phyloP scores from a whole-genome alignment of 1,140 invertebrate genomes.

The Pteromalus puparum region DNA sequence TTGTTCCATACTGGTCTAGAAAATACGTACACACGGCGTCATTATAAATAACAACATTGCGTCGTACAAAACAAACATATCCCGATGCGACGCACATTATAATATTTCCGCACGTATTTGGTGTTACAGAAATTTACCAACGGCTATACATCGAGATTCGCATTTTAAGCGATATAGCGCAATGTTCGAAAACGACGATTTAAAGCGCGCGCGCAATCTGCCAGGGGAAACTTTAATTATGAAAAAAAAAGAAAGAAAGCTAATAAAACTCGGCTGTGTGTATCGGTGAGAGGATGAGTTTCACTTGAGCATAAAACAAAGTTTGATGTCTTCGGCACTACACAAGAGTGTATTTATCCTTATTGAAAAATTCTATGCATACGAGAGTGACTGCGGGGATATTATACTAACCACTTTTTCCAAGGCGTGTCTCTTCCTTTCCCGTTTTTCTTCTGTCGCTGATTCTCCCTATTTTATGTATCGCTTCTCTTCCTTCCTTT shows the following conservation, averaged over 20 bases:
- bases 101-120: too few species aligned
- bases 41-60: too few species aligned
- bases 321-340: conserved; percentile 30
- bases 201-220: not conserved
- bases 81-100: too few species aligned
- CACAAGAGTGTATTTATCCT: conserved; percentile 55
- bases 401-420: conserved; percentile 41
- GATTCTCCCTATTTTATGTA: not conserved
- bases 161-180: too few species aligned
- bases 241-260: not conserved
- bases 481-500: not conserved
- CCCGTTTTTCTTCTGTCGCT: too few species aligned
- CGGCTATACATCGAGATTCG: too few species aligned
- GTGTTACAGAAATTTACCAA: too few species aligned
- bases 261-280: not conserved
- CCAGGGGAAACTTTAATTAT: conserved; percentile 13
- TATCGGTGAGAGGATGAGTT: conserved; percentile 49
- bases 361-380: conserved; percentile 65
- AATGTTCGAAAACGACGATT: not conserved
- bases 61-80: too few species aligned
- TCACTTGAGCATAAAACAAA: conserved; percentile 34
- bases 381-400: conserved; percentile 59
- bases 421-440: not conserved
- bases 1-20: too few species aligned
- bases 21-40: too few species aligned